These are phyloP conservation scores for Oceanodroma leucorhoa DNA, from an alignment of 2,797 vertebrate species.

Conservation along the genomic window DNA sequence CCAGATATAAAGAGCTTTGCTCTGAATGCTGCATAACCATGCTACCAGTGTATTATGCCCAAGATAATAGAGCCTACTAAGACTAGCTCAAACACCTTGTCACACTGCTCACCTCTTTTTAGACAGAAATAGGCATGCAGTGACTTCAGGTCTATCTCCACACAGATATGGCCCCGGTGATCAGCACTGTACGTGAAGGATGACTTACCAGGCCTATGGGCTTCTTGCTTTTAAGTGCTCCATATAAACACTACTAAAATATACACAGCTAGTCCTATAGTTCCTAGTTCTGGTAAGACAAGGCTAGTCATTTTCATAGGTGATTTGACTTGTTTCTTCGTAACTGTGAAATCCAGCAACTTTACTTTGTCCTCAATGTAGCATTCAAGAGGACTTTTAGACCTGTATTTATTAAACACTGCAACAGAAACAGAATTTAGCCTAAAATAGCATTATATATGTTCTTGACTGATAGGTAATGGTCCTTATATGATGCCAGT, in stretches of 20 bases:
- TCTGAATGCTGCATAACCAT: neutral
- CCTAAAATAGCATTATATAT: neutral
- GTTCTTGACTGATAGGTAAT: neutral
- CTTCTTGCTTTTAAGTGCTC: neutral
- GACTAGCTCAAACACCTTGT: neutral
- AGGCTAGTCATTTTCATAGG: neutral
- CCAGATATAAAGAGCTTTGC: neutral
- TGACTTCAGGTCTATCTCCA: neutral
- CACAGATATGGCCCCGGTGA: too few relatives aligned
- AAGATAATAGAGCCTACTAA: neutral
- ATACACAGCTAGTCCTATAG: neutral
- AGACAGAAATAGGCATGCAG: neutral
- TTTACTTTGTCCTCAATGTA: neutral
- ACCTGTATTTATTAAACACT: neutral
- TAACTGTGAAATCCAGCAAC: neutral
- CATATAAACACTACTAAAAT: neutral
- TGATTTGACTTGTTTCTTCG: neutral
- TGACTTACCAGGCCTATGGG: neutral
- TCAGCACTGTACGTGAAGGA: fast-evolving
- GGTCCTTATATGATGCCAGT: neutral
- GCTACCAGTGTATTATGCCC: neutral
- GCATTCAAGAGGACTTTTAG: neutral
- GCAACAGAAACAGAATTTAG: neutral
- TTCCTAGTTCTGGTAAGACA: neutral
- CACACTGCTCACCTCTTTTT: neutral